phyloP scores from a whole-genome alignment of 2,113 vertebrate genomes.

The human region GRCh38 chrX:116688001-116688500 shows the following conservation, averaged over 20 bases:
- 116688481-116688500: background rate
- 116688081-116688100: too few species aligned
- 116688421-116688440: background rate
- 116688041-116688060: too few species aligned
- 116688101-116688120: too few species aligned
- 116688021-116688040: too few species aligned
- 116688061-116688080: too few species aligned
- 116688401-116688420: background rate
- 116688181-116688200: too few species aligned
- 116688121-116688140: too few species aligned
- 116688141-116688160: too few species aligned
- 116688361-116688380: background rate
- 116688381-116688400: conserved; percentile 31
- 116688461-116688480: background rate
- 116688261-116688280: background rate
- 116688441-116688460: background rate
- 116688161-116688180: too few species aligned
- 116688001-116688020: too few species aligned
- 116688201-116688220: too few species aligned
- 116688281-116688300: background rate
- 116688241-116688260: background rate
- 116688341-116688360: background rate
- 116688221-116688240: background rate
- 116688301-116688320: background rate
- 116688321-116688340: background rate